Evolutionary conservation across 92 coral and sea anemone species (phyloP), one percentile per base, ranked within the genome.

Genomic region (Galaxea fascicularis): DNA sequence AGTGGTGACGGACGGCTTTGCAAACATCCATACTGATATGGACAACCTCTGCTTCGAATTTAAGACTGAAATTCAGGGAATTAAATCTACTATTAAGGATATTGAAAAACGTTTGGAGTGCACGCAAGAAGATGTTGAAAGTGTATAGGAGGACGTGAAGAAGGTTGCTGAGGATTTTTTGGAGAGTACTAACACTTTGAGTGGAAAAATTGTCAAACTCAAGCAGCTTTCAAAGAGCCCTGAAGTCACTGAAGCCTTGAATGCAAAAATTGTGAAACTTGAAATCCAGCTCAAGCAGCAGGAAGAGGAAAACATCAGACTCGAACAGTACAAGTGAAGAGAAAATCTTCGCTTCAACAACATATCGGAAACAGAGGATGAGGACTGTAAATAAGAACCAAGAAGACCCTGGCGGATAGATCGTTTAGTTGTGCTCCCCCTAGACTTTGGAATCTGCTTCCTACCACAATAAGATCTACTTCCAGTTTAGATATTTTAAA

Each of bases 41-140:
- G 71, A 65, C 44, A 65, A 65, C 14, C 71, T 65, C 21, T 31
- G 71, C 71, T 21, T 25, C 71, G 71, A 65, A 65, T 65, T 65
- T 17, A 65, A 65, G 49, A 29, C 46, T 15, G 73, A 67, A 67
- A 27, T 67, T 4, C 46, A 67, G 22, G 73, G 49, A 67, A 21
- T 67, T 15, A 67, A 67, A 39, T 8, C 20, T 67, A 29, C 73
- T 17, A 15, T 39, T 39, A 67, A 67, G 11, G 73, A 67, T 39
- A 15, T 67, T 7, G 73, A 67, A 67, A 17, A 67, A 0, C 15
- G 47, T 20, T 17, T 67, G 73, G 26, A 67, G 26, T 27, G 45
- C 46, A 67, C 6, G n/a, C 46, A 67, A 67, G 73, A 39, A 29
- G 73, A 67, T 17, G 73, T 67, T 18, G 46, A 67, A 29, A 17